These are phyloP conservation scores for Gisinianus flammeolus DNA, from an alignment of 2,888 invertebrate species.

Conservation along the genomic window DNA sequence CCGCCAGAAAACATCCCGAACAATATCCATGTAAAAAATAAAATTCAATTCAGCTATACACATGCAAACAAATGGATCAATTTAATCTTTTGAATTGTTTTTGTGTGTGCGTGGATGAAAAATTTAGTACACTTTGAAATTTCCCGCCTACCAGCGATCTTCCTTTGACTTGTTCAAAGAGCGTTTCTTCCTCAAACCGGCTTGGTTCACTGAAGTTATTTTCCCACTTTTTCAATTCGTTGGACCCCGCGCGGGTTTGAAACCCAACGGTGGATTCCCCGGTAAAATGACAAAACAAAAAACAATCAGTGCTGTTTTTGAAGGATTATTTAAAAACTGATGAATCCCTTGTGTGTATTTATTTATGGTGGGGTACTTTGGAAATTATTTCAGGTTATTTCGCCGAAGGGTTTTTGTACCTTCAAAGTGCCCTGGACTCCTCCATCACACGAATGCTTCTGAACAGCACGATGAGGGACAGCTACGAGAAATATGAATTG, in stretches of 20 bases:
- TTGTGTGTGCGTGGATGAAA: too few species aligned
- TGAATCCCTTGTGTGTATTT: background rate
- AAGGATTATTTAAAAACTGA: background rate
- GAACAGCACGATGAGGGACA: background rate
- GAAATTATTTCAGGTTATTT: conserved; percentile 42
- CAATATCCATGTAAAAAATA: background rate
- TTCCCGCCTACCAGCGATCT: conserved; percentile 56
- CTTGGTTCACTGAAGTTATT: conserved; percentile 70
- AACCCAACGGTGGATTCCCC: conserved; percentile 67
- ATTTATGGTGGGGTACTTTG: background rate
- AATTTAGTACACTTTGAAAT: conserved; percentile 52
- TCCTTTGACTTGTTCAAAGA: conserved; percentile 55
- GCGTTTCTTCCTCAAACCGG: conserved; percentile 53
- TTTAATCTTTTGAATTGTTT: background rate
- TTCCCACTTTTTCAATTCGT: conserved; percentile 71
- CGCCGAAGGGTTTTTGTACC: conserved; percentile 70
- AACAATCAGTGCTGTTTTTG: background rate
- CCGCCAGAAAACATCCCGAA: conserved; percentile 37
- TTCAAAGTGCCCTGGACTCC: conserved; percentile 69
- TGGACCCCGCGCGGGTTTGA: conserved; percentile 74
- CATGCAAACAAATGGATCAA: too few species aligned
- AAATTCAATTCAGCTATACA: too few species aligned
- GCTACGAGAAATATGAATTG: conserved; percentile 36
- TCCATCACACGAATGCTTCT: conserved; percentile 60
- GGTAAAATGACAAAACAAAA: conserved; percentile 61